Conservation (phyloP, 2,797 vertebrate genomes). For the Harpagifer antarcticus region DNA sequence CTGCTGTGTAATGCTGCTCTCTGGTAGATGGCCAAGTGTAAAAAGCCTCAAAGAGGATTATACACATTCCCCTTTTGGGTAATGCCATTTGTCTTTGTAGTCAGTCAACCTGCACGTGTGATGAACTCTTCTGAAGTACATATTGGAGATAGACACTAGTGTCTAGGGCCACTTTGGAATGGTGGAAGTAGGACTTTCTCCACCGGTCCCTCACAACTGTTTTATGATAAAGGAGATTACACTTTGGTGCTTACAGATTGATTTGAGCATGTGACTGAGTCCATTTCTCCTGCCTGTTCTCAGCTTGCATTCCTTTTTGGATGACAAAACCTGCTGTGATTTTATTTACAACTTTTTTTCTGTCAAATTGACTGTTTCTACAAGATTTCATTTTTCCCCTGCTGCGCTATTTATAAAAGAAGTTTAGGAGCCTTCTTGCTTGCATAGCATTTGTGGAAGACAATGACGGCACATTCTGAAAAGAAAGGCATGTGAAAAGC, state of each 20-base stretch:
- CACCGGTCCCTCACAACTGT: background rate
- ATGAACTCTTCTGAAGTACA: constrained; percentile 37
- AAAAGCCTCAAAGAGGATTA: constrained; percentile 63
- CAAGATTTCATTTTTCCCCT: background rate
- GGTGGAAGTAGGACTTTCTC: background rate
- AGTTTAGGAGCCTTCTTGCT: background rate
- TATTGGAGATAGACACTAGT: constrained; percentile 24
- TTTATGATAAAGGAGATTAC: constrained; percentile 34
- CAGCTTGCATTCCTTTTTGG: constrained; percentile 8
- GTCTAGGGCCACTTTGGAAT: background rate
- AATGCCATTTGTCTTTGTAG: constrained; percentile 50
- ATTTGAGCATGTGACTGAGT: constrained; percentile 43
- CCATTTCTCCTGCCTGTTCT: constrained; percentile 1
- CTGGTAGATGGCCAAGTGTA: constrained; percentile 58
- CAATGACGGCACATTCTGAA: constrained; percentile 40
- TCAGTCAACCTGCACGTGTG: constrained; percentile 49
- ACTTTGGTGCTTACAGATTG: constrained; percentile 35
- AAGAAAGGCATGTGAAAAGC: constrained; percentile 39
- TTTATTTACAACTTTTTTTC: background rate
- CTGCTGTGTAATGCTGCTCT: constrained; percentile 57
- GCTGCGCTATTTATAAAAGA: constrained; percentile 1
- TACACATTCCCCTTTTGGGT: constrained; percentile 42
- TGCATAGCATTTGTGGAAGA: constrained; percentile 22
- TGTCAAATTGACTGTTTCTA: constrained; percentile 1
- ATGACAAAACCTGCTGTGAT: constrained; percentile 8